Evolutionary conservation across 2,113 vertebrate species (phyloP).

Genomic region (Cacatua alba): DNA sequence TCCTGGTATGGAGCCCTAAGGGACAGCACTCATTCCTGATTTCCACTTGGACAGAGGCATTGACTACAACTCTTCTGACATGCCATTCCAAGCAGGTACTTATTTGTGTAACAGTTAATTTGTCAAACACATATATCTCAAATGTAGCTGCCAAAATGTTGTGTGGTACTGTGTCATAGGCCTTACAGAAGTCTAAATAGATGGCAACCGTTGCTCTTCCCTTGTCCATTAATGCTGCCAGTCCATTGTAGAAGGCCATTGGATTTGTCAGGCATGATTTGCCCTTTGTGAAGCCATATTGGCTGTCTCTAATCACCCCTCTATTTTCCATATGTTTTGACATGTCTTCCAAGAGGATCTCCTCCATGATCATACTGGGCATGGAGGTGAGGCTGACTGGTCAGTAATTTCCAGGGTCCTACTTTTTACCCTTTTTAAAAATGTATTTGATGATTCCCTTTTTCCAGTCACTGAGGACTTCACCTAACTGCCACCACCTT

Average conservation of each 20-base stretch:
- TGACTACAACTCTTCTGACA: not conserved
- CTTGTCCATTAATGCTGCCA: not conserved
- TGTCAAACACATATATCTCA: not conserved
- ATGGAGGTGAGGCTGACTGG: not conserved
- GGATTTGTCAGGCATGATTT: not conserved
- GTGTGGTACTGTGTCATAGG: not conserved
- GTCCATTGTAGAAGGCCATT: not conserved
- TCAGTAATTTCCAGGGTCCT: not conserved
- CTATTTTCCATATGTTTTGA: not conserved
- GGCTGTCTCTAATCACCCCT: not conserved
- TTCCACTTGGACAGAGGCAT: not conserved
- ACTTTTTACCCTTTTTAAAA: not conserved
- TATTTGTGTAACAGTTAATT: not conserved
- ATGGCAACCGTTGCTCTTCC: not conserved
- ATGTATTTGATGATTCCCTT: rapidly evolving
- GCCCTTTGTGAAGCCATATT: not conserved
- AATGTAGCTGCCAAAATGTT: not conserved
- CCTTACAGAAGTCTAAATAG: not conserved
- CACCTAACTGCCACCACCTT: not conserved
- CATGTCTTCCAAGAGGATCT: not conserved
- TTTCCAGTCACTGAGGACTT: not conserved
- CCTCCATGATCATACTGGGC: too few relatives aligned
- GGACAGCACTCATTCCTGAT: not conserved
- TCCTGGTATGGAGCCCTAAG: not conserved
- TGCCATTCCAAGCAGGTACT: not conserved